These are phyloP conservation scores for Melanotaenia duboulayi DNA, from an alignment of 2,113 vertebrate genomes.

Conservation along the genomic window DNA sequence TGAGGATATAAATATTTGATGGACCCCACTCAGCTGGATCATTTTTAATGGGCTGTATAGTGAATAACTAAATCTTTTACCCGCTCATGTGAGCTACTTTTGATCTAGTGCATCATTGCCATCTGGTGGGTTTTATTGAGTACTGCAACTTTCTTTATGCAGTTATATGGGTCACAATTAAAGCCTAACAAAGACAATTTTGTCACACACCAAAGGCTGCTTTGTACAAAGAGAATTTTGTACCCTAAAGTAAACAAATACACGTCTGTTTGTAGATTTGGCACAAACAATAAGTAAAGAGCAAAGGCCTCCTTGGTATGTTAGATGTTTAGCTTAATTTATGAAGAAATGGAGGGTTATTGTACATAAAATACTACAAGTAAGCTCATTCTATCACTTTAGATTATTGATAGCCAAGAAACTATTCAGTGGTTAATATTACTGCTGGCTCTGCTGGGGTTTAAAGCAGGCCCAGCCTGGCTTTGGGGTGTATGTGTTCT, in stretches of 20 bases:
- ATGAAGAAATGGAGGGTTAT: not conserved
- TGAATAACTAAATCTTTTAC: constrained; percentile 53
- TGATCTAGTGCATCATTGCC: constrained; percentile 67
- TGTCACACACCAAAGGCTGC: not conserved
- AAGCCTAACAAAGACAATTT: not conserved
- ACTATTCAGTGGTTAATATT: constrained; percentile 1
- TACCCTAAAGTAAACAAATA: constrained; percentile 36
- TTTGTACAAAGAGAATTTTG: not conserved
- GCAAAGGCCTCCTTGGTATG: constrained; percentile 36
- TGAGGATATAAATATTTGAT: constrained; percentile 63
- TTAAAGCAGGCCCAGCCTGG: constrained; percentile 79
- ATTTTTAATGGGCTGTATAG: constrained; percentile 57
- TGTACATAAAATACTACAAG: constrained; percentile 8
- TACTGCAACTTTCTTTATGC: not conserved
- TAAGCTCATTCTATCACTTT: constrained; percentile 3
- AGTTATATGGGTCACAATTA: not conserved
- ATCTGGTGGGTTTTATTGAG: constrained; percentile 52
- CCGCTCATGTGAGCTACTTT: constrained; percentile 22
- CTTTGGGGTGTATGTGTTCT: constrained; percentile 61
- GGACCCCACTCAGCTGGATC: constrained; percentile 39
- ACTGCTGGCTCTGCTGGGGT: constrained; percentile 60
- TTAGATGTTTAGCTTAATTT: not conserved
- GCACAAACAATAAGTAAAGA: constrained; percentile 21
- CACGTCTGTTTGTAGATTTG: constrained; percentile 15
- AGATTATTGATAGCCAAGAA: not conserved